phyloP scores from a whole-genome alignment of 2,113 vertebrate species.

The Gadus macrocephalus region DNA sequence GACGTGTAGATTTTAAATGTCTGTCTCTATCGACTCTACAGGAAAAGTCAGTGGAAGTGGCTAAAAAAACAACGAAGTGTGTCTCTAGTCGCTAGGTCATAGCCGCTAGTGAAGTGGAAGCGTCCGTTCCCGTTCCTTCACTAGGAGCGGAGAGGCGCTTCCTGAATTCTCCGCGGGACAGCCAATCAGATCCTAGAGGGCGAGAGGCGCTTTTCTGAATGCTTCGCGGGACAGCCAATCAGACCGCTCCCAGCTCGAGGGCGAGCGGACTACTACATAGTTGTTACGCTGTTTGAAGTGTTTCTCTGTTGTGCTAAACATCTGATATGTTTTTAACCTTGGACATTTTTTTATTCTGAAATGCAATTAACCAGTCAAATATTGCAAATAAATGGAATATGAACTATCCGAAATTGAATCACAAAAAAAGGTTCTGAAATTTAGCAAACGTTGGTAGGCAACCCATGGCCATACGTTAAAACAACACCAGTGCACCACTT shows the following conservation, averaged over 20 bases:
- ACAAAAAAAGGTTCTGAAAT: no score
- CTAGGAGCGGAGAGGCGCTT: constrained; percentile 40
- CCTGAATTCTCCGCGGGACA: constrained; percentile 17
- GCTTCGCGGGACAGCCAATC: background rate
- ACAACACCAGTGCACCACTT: no score
- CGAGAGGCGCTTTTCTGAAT: constrained; percentile 35
- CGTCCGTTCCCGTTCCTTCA: constrained; percentile 32
- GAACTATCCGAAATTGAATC: no score
- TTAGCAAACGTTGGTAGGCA: no score
- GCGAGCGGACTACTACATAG: background rate
- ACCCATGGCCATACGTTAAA: no score
- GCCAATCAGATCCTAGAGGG: background rate
- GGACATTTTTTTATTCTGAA: no score
- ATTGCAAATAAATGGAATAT: no score
- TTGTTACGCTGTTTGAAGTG: background rate
- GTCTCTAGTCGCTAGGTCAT: constrained; percentile 46
- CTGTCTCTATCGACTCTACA: background rate
- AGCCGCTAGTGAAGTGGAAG: constrained; percentile 37
- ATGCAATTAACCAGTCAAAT: no score
- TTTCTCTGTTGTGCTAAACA: no score
- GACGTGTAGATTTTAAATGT: constrained; percentile 6
- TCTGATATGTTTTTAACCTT: no score
- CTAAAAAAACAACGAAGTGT: constrained; percentile 9
- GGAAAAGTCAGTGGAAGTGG: constrained; percentile 22
- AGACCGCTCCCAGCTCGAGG: background rate